Conservation (phyloP, 2,113 vertebrate species). For the Atrichornis clamosus region DNA sequence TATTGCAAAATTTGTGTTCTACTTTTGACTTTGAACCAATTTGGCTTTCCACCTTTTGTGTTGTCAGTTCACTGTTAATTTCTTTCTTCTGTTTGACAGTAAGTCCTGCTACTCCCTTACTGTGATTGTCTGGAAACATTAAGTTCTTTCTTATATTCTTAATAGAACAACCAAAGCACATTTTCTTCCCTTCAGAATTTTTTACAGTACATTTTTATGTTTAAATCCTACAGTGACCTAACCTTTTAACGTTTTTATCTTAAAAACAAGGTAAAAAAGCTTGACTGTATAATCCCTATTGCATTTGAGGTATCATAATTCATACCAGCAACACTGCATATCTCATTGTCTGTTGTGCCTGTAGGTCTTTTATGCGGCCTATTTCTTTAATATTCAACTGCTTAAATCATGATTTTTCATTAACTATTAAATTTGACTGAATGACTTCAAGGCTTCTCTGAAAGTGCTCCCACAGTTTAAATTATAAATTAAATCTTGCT, state of each 20-base stretch:
- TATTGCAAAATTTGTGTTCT: background rate
- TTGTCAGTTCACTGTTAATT: background rate
- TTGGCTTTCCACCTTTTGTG: background rate
- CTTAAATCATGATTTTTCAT: background rate
- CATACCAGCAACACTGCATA: background rate
- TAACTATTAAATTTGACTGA: background rate
- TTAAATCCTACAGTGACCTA: background rate
- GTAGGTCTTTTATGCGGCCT: conserved; percentile 13
- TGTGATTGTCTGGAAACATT: background rate
- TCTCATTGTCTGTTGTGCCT: background rate
- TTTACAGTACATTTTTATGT: background rate
- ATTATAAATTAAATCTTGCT: background rate
- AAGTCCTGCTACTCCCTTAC: background rate
- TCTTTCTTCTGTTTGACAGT: conserved; percentile 6
- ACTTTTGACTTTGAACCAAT: conserved; percentile 34
- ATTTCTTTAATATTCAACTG: background rate
- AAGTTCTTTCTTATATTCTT: background rate
- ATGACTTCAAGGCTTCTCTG: background rate
- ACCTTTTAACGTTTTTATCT: conserved; percentile 35
- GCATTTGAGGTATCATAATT: background rate
- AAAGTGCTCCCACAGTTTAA: background rate
- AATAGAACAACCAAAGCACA: background rate
- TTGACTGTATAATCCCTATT: background rate
- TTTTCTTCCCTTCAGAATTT: background rate
- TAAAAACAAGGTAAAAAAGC: conserved; percentile 26